Evolutionary conservation across 2,113 vertebrate genomes (phyloP), one percentile per base, ranked within the genome.

Genomic region (Engystomops pustulosus): DNA sequence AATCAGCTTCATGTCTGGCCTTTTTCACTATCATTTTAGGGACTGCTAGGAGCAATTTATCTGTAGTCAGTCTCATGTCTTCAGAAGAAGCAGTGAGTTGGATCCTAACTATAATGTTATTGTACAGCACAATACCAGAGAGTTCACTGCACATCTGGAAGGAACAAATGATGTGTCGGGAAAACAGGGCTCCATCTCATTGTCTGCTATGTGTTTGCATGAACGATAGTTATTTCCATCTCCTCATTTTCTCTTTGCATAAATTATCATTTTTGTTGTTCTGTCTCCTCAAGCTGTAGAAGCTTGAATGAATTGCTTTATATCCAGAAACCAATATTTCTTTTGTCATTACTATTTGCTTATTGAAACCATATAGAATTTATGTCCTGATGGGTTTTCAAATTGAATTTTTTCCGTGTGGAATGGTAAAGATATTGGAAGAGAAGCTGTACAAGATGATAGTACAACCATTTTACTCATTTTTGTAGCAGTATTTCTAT

Each of bases 21-120:
- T 86, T 74, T 87, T 60, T 62, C 86, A 83, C 86, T 86, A 83
- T 83, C 58, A 34, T 65, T 53, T 88, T 79, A 58, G n/a, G 36
- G 0, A 0, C 62, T 44, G 76, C 83, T 88, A 67, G 68, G 0
- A 18, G 78, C 69, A 85, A 3, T 88, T 87, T 81, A 65, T 84
- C 77, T 87, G 87, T 69, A 84, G 41, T 51, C 49, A 36, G 38
- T 55, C 72, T 34, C 1, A n/a, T 81, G 47, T 69, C 25, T 49
- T 85, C 0, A 1, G 51, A 36, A 84, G 17, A 80, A 23, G 17
- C 81, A 25, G 58, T 77, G 58, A 77, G 15, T 45, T 62, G 17
- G 71, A 53, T 79, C 72, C 85, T 69, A 44, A 44, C 79, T 71
- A 3, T 74, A 30, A 18, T 65, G 14, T 55, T 72, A 60, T 77